Conservation (phyloP, 2,888 invertebrate genomes). For the Polymixis flavicincta region DNA sequence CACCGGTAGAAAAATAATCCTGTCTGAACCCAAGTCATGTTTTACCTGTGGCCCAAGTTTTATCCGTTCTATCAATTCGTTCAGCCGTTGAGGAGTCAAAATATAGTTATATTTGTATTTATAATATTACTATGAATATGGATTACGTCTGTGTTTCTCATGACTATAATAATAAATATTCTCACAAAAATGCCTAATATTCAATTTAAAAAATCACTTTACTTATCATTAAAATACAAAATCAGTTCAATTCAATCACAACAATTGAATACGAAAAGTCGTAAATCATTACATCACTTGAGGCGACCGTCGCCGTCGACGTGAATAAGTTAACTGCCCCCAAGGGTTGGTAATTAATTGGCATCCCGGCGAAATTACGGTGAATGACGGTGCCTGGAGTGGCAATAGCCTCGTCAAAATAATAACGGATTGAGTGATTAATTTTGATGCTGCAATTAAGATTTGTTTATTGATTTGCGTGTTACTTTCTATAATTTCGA, state of each 20-base stretch:
- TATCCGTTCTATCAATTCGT: too few species aligned
- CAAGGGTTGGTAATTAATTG: slow-evolving; percentile 61
- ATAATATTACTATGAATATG: too few species aligned
- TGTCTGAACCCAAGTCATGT: too few species aligned
- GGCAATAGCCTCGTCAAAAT: slow-evolving; percentile 48
- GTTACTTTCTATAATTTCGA: too few species aligned
- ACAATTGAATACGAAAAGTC: slow-evolving; percentile 36
- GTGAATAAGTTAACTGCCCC: slow-evolving; percentile 57
- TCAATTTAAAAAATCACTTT: background rate
- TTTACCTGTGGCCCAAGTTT: too few species aligned
- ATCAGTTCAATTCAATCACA: slow-evolving; percentile 35
- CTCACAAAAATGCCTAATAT: background rate
- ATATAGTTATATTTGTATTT: too few species aligned
- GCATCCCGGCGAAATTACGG: slow-evolving; percentile 31
- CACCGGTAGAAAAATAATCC: too few species aligned
- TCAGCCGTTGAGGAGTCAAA: too few species aligned
- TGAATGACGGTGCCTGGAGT: slow-evolving; percentile 25
- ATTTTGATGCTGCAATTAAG: slow-evolving; percentile 16
- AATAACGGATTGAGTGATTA: slow-evolving; percentile 39
- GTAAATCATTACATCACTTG: slow-evolving; percentile 58
- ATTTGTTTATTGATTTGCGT: slow-evolving; percentile 6
- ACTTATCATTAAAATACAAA: background rate
- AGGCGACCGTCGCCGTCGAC: slow-evolving; percentile 54
- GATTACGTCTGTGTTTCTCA: background rate
- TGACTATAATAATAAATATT: background rate